Evolutionary conservation across 2,888 invertebrate genomes (phyloP), one percentile per base, ranked within the genome.

Genomic region (Timema cristinae): DNA sequence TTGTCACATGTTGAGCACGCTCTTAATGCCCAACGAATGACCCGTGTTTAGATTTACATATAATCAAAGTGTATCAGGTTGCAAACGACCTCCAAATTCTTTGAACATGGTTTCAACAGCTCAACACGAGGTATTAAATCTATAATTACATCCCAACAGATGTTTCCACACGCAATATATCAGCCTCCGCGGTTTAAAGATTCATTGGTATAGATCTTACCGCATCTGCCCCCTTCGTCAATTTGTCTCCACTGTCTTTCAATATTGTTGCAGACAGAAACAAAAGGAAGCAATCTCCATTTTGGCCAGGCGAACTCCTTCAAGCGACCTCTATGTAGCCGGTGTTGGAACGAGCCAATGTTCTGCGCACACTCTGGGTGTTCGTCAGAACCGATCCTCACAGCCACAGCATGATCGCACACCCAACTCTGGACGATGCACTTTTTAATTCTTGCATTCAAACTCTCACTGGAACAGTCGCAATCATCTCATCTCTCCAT

Each of bases 361-460:
- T n/a, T n/a, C 52, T 0, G 52, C 15, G 74, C 82, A 83, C 54
- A 79, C 8, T 76, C 76, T 7, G 75, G 50, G 10, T 86, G 86
- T 79, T 94, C 94, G 78, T 94, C 94, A 0, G 90, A 89, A 11
- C 86, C 86, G 78, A n/a, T 94, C 93, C 0, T 80, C 80, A 79
- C 94, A 94, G 78, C 91, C 69, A 86, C 83, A 0, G 79, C 79
- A 0, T 86, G 84, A 77, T 93, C 86, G 83, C 88, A 88, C 75
- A 88, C 77, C 84, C 89, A 88, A 9, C 81, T 78, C 2, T 78
- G 77, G 0, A 86, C 83, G 52, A 94, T 85, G 76, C 94, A 88
- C 66, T 82, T 84, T 69, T 84, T 83, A n/a, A 82, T 90, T 85
- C 47, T 80, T 77, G 81, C 90, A 89, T 75, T 83, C 79, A 78